Percentiles rank a stretch among this genome's conserved stretches.
Conservation (phyloP, 2,113 vertebrate species). For the Cacatua alba region DNA sequence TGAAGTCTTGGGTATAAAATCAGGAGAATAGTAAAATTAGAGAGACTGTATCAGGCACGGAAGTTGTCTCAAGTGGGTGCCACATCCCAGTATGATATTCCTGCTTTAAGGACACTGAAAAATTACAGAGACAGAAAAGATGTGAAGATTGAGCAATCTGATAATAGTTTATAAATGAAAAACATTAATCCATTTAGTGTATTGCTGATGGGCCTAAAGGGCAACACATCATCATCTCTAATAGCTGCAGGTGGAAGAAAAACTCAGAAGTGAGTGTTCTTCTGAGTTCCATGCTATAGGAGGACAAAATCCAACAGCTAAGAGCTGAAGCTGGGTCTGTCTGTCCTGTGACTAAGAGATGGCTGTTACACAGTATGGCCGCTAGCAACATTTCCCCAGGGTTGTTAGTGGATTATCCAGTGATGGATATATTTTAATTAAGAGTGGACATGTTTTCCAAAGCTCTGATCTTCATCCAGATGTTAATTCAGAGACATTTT, state of each 20-base stretch:
- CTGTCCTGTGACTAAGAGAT: background rate
- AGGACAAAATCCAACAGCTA: background rate
- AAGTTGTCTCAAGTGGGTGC: background rate
- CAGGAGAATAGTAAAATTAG: background rate
- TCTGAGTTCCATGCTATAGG: background rate
- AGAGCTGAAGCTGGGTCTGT: background rate
- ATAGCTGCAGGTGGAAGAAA: background rate
- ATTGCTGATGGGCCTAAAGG: background rate
- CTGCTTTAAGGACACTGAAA: background rate
- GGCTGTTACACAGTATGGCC: background rate
- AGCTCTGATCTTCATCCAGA: constrained; percentile 10
- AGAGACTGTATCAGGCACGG: background rate
- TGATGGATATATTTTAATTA: background rate
- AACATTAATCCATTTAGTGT: background rate
- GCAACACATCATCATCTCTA: background rate
- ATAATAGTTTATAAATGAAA: background rate
- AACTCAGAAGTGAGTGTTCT: background rate
- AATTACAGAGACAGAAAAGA: background rate
- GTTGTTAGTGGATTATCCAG: background rate
- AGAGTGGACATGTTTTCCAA: background rate
- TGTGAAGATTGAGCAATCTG: background rate
- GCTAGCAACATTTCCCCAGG: background rate
- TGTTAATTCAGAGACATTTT: background rate
- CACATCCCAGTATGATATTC: background rate
- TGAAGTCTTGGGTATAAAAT: background rate